Evolutionary conservation across 2,888 invertebrate species (phyloP).

Genomic region (Cerastoderma edule): DNA sequence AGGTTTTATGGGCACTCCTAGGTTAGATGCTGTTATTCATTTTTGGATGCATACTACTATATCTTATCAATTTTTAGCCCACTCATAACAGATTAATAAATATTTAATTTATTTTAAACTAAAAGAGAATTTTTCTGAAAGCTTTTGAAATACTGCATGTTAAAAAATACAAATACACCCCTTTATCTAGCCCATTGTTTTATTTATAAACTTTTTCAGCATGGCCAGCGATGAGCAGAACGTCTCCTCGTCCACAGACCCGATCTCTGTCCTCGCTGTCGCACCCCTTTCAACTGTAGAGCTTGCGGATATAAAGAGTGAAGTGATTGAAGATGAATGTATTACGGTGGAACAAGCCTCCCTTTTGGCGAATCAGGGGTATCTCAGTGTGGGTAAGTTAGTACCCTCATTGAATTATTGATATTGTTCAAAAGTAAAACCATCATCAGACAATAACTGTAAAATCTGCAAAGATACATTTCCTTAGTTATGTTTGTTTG

Average conservation of each 20-base stretch:
- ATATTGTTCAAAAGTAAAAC: background rate
- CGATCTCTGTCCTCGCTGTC: conserved; percentile 35
- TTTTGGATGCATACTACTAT: background rate
- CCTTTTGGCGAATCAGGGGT: conserved; percentile 34
- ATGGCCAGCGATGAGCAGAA: conserved; percentile 49
- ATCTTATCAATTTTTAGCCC: background rate
- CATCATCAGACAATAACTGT: background rate
- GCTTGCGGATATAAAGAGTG: conserved; percentile 26
- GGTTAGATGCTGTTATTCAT: background rate
- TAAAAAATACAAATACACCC: background rate
- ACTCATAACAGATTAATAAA: background rate
- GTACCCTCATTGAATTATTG: background rate
- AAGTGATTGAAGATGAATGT: conserved; percentile 38
- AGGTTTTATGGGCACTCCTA: too few species aligned
- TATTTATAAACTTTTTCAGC: background rate
- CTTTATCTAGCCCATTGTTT: too few species aligned
- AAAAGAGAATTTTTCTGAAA: background rate
- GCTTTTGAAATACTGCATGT: background rate
- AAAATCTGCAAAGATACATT: too few species aligned
- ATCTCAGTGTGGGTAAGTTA: conserved; percentile 29
- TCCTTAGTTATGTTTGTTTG: too few species aligned
- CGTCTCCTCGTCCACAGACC: conserved; percentile 33
- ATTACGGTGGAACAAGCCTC: conserved; percentile 29
- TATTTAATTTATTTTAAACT: background rate
- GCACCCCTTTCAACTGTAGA: conserved; percentile 25